Evolutionary conservation across 1,140 invertebrate genomes (phyloP), one percentile per base, ranked within the genome.

Genomic region (Rhopalosiphum padi): DNA sequence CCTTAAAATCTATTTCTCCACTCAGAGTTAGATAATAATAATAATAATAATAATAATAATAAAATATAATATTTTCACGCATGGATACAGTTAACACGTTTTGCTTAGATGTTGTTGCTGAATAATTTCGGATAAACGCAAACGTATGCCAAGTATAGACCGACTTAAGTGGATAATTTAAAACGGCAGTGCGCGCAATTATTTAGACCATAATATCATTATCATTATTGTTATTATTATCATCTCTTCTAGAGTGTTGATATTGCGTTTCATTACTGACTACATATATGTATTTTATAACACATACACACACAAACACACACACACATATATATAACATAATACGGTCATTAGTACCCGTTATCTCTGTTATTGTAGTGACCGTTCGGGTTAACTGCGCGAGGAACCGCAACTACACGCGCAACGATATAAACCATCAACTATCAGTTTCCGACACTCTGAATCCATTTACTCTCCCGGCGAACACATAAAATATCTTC

Each of bases 21-120:
- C 15, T 68, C 60, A 6, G 11, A 68, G 15, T 68, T 18, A n/a
- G 15, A 30, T n/a, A 60, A 30, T 60, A 60, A 30, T 60, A 60
- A 60, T 60, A 68, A n/a, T 68, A 68, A 68, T 68, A n/a, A n/a
- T 68, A 68, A 68, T 68, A 68, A n/a, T 68, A 68, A 68, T 68
- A n/a, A 11, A 41, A 41, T 41, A 41, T 41, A 41, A 41, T 41
- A 68, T 68, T 68, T 68, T 68, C 30, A 4, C 30, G 5, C 30
- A n/a, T 21, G 5, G 5, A 68, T 21, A 68, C 5, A 68, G 60
- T 68, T n/a, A n/a, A 18, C 60, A 68, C 60, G 60, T 68, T 68
- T n/a, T 68, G 21, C 30, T n/a, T 6, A 68, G n/a, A 68, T 5
- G 11, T 18, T 68, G 60, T n/a, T n/a, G 60, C 30, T 18, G n/a